A percentile compares a stretch with the other conserved stretches of the same genome.
These are phyloP conservation scores for Typhlichthys subterraneus DNA, from an alignment of 2,797 vertebrate species.

Conservation along the genomic window DNA sequence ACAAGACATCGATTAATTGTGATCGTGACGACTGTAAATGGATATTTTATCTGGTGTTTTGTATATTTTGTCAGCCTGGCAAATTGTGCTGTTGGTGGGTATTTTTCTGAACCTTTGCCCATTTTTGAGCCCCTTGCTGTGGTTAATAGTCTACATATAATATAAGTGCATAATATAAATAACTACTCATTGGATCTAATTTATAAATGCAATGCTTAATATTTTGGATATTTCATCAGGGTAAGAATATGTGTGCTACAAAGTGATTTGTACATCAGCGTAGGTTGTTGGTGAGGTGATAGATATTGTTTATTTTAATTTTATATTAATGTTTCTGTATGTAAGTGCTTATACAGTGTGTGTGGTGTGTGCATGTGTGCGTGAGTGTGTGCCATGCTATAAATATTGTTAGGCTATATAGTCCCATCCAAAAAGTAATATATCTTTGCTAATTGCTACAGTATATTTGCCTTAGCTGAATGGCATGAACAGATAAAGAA, in stretches of 20 bases:
- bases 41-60: conserved; percentile 74
- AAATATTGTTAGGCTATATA: conserved; percentile 6
- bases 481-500: not conserved
- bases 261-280: conserved; percentile 69
- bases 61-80: conserved; percentile 66
- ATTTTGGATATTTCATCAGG: conserved; percentile 73
- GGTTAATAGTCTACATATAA: conserved; percentile 67
- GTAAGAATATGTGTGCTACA: conserved; percentile 56
- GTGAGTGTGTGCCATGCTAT: conserved; percentile 24
- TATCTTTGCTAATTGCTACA: conserved; percentile 26
- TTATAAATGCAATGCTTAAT: conserved; percentile 77
- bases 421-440: conserved; percentile 44
- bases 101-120: conserved; percentile 46
- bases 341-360: conserved; percentile 17
- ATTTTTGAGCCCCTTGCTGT: conserved; percentile 61
- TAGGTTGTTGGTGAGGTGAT: conserved; percentile 58
- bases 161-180: conserved; percentile 79
- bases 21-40: conserved; percentile 49
- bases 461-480: conserved; percentile 34
- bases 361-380: conserved; percentile 26
- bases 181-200: conserved; percentile 76
- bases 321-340: conserved; percentile 44
- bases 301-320: conserved; percentile 51
- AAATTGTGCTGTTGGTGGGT: conserved; percentile 44
- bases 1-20: conserved; percentile 35